phyloP scores from a whole-genome alignment of 1,140 invertebrate species.

The Physella acuta region DNA sequence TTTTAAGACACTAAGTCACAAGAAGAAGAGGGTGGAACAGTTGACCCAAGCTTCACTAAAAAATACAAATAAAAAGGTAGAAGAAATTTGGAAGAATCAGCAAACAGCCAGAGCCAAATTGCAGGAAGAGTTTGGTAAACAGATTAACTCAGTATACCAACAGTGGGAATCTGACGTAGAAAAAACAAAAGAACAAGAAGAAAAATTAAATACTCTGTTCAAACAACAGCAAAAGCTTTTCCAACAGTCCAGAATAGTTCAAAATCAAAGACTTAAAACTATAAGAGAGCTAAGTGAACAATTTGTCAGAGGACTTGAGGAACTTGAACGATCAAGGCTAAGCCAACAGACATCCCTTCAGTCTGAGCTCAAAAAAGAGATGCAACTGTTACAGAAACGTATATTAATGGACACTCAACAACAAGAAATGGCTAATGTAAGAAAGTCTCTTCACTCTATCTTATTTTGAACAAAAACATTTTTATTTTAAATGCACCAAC shows the following conservation, averaged over 20 bases:
- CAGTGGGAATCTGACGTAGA: slow-evolving; percentile 57
- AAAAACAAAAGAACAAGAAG: slow-evolving; percentile 57
- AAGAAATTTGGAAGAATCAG: slow-evolving; percentile 52
- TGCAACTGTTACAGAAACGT: slow-evolving; percentile 58
- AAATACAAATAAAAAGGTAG: slow-evolving; percentile 49
- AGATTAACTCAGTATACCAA: slow-evolving; percentile 44
- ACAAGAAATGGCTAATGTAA: slow-evolving; percentile 22
- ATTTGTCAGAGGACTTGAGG: slow-evolving; percentile 51
- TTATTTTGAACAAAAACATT: not conserved
- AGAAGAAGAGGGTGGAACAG: slow-evolving; percentile 50
- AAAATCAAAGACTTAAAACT: slow-evolving; percentile 56
- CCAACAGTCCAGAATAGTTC: slow-evolving; percentile 53
- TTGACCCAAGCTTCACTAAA: slow-evolving; percentile 50
- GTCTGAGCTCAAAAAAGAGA: slow-evolving; percentile 58
- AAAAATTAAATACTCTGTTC: slow-evolving; percentile 51
- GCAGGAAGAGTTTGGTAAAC: slow-evolving; percentile 54
- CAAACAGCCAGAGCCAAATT: slow-evolving; percentile 46
- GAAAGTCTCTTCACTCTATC: slow-evolving; percentile 25
- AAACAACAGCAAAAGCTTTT: slow-evolving; percentile 57
- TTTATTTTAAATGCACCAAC: no score
- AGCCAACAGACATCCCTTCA: slow-evolving; percentile 55
- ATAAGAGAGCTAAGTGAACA: slow-evolving; percentile 53
- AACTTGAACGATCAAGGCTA: slow-evolving; percentile 52
- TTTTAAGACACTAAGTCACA: slow-evolving; percentile 42
- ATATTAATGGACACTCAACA: slow-evolving; percentile 57